phyloP scores from a whole-genome alignment of 37 sponge, comb jelly and placozoan species.

The Beroe ovata region DNA sequence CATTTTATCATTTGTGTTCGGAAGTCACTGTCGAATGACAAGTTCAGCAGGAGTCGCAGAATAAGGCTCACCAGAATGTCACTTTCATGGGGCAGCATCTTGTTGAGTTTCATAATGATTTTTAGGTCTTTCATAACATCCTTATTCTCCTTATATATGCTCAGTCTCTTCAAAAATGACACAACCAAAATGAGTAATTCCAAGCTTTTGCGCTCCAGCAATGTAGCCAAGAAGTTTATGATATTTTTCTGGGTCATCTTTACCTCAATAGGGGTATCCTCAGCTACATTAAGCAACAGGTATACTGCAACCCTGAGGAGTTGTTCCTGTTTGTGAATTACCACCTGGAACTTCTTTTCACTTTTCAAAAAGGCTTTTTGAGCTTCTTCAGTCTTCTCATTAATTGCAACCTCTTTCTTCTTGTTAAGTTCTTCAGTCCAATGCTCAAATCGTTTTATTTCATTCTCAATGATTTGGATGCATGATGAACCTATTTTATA shows the following conservation, averaged over 20 bases:
- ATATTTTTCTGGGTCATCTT: constrained; percentile 91
- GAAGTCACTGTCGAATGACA: constrained; percentile 85
- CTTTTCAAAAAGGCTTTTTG: constrained; percentile 81
- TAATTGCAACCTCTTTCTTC: constrained; percentile 73
- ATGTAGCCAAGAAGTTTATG: constrained; percentile 68
- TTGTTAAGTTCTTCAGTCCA: constrained; percentile 74
- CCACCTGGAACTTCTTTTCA: constrained; percentile 74
- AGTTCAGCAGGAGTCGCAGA: constrained; percentile 82
- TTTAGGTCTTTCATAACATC: constrained; percentile 79
- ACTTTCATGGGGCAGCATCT: constrained; percentile 77
- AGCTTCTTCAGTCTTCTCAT: constrained; percentile 34
- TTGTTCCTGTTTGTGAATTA: constrained; percentile 89
- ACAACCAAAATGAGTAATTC: constrained; percentile 88
- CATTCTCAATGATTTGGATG: constrained; percentile 82
- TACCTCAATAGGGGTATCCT: constrained; percentile 83
- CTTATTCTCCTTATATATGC: constrained; percentile 85
- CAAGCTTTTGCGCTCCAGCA: constrained; percentile 80
- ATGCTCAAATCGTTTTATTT: constrained; percentile 76
- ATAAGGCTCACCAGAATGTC: constrained; percentile 84
- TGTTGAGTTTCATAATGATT: constrained; percentile 73
- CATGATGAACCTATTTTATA: constrained; percentile 91
- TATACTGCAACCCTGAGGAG: constrained; percentile 87
- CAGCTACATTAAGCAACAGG: constrained; percentile 85
- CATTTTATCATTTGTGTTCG: constrained; percentile 82
- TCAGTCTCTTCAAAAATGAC: constrained; percentile 91